Evolutionary conservation across 1,140 invertebrate species (phyloP), one percentile per base, ranked within the genome.

Genomic region (Drosophila sproati): DNA sequence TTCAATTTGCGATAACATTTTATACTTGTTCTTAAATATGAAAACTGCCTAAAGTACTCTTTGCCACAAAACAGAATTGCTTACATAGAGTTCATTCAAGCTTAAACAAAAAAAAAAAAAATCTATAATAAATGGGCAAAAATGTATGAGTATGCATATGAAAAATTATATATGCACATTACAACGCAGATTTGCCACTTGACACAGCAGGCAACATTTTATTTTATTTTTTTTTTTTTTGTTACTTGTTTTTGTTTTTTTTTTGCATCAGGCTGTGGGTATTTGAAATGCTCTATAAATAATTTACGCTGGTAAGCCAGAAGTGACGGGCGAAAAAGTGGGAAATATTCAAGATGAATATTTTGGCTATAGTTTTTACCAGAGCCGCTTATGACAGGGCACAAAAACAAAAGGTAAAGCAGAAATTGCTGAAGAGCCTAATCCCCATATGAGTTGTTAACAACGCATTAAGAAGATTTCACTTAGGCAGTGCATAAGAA

Each of bases 91-190:
- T 82, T 78, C 79, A 87, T 78, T 86, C 67, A 76, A 87, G 82
- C 82, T 87, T 78, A 87, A 86, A 8, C 62, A 48, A 20, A 20
- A 20, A 1, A 20, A 20, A 20, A 20, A 20, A 20, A 20, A 20
- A 20, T 20, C 20, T 20, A 20, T 20, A 20, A 20, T 31, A 51
- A 74, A 39, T 12, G 7, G 55, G 34, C 10, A 63, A 35, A 73
- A 47, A 52, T 8, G 74, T 66, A 60, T 41, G 43, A 41, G 28
- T 68, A 28, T 47, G 47, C 74, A 66, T 67, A 82, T 73, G 70
- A 79, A 72, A 86, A 79, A 86, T 87, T 86, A 77, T 86, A 76
- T 87, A 86, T 88, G 83, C 82, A 82, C 82, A 82, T 86, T 86
- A 86, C 83, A 79, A 72, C 82, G 82, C 82, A 88, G 82, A 88